Base-by-base conservation (phyloP, 2,888 invertebrate genomes). In the Eupeodes latifasciatus region DNA sequence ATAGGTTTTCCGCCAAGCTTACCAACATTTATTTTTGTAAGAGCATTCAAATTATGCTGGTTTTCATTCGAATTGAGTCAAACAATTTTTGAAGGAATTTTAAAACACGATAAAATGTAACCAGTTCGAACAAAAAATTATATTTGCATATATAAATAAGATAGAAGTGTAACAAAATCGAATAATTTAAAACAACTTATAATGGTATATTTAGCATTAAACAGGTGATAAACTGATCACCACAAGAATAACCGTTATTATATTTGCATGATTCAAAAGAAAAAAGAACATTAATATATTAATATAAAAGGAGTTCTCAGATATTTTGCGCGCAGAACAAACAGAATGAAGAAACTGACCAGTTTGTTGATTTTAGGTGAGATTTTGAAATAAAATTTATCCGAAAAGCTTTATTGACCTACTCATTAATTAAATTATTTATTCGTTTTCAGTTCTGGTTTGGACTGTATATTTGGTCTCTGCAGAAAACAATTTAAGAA, bases 301-400 rank as follows among this genome's bases (percentile, higher is more conserved):
- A 19, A 44, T 64, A 64, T 64, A 64, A 64, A 64, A 64, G 66
- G 49, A 67, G 49, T n/a, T 67, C 19, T 64, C 10, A 10, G 11
- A 14, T 14, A 14, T 0, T 5, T n/a, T 34, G 27, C 47, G 3
- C 47, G 14, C 66, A 67, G 66, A 67, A 51, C 10, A n/a, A 34
- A 11, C 10, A 27, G 14, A 51, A 67, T 67, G 66, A 51, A 67
- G 14, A 27, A 9, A 34, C 14, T 67, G 49, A 67, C 49, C 66
- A 51, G 66, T 49, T 51, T 67, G 49, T 1, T 34, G 9, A 5
- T 34, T 34, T n/a, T 67, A 51, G 66, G 49, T 64, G 0, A 64
- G 64, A 16, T 64, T 27, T 47, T 19, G 7, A 47, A 44, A 19
- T 14, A 11, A 64, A 12, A 64, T 40, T 1, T n/a, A 61, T 57